Evolutionary conservation across 2,113 vertebrate genomes (phyloP).

Genomic region (Sorex araneus): DNA sequence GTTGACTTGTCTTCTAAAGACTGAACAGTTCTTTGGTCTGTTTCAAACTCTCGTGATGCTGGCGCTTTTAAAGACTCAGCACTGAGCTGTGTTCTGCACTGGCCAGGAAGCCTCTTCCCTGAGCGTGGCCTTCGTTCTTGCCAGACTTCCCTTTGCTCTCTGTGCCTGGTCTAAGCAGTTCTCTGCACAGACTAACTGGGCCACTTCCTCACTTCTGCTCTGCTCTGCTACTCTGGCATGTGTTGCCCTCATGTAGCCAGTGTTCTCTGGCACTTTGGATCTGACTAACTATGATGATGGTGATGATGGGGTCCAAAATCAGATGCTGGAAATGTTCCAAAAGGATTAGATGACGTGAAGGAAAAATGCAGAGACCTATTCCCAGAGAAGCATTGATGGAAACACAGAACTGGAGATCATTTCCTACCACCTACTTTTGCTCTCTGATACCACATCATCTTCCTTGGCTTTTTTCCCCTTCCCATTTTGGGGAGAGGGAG

Average conservation of each 20-base stretch:
- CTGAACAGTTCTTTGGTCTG: background rate
- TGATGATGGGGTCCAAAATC: conserved; percentile 87
- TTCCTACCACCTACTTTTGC: conserved; percentile 49
- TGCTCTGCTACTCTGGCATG: conserved; percentile 89
- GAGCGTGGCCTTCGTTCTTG: conserved; percentile 84
- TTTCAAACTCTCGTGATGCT: background rate
- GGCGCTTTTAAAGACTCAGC: conserved; percentile 69
- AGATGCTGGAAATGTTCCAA: conserved; percentile 91
- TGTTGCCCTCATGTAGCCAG: conserved; percentile 93
- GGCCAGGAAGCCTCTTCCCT: conserved; percentile 88
- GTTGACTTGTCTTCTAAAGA: background rate
- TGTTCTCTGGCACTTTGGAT: conserved; percentile 84
- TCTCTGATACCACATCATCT: background rate
- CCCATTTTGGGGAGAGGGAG: background rate
- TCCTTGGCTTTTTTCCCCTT: background rate
- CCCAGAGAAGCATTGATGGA: conserved; percentile 90
- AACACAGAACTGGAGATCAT: background rate
- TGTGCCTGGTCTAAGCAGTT: conserved; percentile 88
- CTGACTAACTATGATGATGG: conserved; percentile 91
- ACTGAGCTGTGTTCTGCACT: conserved; percentile 83
- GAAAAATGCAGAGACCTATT: conserved; percentile 89
- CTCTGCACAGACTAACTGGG: conserved; percentile 80
- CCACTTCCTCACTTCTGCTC: conserved; percentile 84
- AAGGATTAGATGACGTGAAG: conserved; percentile 93
- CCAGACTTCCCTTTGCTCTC: conserved; percentile 91